Conservation (phyloP, 2,113 vertebrate species). For the Hippocampus barbouri region DNA sequence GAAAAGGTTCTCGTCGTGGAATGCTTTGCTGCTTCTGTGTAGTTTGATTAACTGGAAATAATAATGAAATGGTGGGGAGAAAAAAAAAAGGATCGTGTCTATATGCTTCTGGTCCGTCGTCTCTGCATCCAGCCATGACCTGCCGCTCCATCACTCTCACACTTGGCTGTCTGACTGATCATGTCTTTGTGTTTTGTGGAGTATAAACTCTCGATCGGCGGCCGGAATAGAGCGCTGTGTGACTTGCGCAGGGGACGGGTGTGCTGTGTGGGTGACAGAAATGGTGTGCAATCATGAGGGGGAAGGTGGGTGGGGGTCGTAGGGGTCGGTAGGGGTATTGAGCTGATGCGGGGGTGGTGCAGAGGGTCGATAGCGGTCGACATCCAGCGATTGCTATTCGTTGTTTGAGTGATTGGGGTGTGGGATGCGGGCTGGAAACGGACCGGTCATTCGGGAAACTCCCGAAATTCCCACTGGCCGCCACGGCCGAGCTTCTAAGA, state of each 20-base stretch:
- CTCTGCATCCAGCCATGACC: slow-evolving; percentile 14
- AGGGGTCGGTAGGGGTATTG: slow-evolving; percentile 45
- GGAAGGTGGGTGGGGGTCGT: not conserved
- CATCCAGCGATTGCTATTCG: too few species aligned
- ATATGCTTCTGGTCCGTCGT: slow-evolving; percentile 7
- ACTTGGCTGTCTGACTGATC: slow-evolving; percentile 18
- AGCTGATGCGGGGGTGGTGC: slow-evolving; percentile 37
- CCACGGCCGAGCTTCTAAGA: too few species aligned
- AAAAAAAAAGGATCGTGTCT: not conserved
- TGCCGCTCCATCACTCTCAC: slow-evolving; percentile 1
- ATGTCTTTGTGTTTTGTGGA: slow-evolving; percentile 33
- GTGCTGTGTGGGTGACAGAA: slow-evolving; percentile 47
- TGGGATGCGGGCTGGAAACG: too few species aligned
- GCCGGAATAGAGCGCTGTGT: slow-evolving; percentile 36
- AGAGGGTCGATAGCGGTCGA: too few species aligned
- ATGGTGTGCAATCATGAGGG: slow-evolving; percentile 56
- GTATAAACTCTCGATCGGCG: slow-evolving; percentile 31
- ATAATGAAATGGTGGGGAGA: not conserved
- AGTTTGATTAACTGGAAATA: slow-evolving; percentile 26
- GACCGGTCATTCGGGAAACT: too few species aligned
- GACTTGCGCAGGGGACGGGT: slow-evolving; percentile 40
- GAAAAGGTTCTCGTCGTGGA: slow-evolving; percentile 21
- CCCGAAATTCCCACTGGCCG: too few species aligned
- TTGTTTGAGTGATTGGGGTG: too few species aligned
- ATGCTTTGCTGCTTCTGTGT: slow-evolving; percentile 31